Percentiles rank a stretch among this genome's conserved stretches.
These are phyloP conservation scores for Scopus umbretta DNA, from an alignment of 2,113 vertebrate genomes.

Conservation along the genomic window DNA sequence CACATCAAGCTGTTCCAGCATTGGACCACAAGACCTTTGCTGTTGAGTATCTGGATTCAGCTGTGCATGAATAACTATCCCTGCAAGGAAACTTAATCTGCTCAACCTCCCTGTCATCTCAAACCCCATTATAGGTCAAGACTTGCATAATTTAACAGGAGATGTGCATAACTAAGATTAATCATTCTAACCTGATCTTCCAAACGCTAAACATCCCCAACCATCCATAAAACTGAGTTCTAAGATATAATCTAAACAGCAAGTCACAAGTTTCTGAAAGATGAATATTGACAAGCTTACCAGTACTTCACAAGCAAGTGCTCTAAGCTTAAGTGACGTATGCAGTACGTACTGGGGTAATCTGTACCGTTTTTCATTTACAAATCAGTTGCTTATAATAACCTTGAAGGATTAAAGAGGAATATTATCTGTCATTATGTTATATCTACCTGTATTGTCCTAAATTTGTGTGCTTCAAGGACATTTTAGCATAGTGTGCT, in stretches of 20 bases:
- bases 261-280: background rate
- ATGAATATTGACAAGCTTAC: background rate
- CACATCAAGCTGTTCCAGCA: background rate
- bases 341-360: background rate
- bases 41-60: background rate
- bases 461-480: background rate
- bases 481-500: background rate
- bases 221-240: background rate
- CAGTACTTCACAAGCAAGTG: background rate
- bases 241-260: background rate
- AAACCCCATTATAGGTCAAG: constrained; percentile 2
- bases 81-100: background rate
- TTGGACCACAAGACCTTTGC: background rate
- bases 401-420: background rate
- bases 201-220: background rate
- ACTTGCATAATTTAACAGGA: background rate
- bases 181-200: background rate
- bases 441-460: background rate
- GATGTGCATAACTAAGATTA: background rate
- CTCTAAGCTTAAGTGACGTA: background rate
- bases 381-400: background rate
- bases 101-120: background rate
- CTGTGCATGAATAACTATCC: background rate
- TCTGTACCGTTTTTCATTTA: background rate
- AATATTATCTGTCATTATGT: background rate